These are phyloP conservation scores for Coccyzus lansbergi DNA, from an alignment of 2,797 vertebrate genomes.

Conservation along the genomic window DNA sequence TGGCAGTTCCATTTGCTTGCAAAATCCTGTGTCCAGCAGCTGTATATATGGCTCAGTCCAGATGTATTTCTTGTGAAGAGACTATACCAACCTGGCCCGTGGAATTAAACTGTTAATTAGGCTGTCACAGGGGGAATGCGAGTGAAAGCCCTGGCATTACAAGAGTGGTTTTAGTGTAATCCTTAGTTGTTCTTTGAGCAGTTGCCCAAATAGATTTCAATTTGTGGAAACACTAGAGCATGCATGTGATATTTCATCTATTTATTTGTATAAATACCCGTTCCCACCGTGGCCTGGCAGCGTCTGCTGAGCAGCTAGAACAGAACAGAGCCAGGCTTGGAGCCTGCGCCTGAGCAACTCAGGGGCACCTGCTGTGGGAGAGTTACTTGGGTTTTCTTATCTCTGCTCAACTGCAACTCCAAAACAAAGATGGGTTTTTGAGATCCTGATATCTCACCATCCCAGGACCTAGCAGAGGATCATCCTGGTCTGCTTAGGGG, in stretches of 20 bases:
- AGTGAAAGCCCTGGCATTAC: neutral
- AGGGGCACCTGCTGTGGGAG: neutral
- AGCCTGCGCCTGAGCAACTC: neutral
- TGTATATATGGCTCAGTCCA: fast-evolving
- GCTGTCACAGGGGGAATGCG: neutral
- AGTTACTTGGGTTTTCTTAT: neutral
- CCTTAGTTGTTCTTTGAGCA: neutral
- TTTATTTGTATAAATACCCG: neutral
- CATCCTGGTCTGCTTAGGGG: fast-evolving
- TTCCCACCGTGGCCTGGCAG: neutral
- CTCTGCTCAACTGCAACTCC: neutral
- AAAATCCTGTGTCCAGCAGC: neutral
- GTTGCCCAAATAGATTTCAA: neutral
- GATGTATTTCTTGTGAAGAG: neutral
- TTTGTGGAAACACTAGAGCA: neutral
- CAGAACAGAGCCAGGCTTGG: neutral
- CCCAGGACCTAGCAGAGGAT: neutral
- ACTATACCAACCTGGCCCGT: neutral
- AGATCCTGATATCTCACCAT: neutral
- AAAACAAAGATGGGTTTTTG: neutral
- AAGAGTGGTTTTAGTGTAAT: neutral
- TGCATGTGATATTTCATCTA: neutral
- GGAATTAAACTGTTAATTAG: neutral
- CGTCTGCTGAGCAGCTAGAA: neutral
- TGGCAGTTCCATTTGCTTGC: neutral